Conservation (phyloP, 2,888 invertebrate genomes). For the Cyclophora albipunctata region DNA sequence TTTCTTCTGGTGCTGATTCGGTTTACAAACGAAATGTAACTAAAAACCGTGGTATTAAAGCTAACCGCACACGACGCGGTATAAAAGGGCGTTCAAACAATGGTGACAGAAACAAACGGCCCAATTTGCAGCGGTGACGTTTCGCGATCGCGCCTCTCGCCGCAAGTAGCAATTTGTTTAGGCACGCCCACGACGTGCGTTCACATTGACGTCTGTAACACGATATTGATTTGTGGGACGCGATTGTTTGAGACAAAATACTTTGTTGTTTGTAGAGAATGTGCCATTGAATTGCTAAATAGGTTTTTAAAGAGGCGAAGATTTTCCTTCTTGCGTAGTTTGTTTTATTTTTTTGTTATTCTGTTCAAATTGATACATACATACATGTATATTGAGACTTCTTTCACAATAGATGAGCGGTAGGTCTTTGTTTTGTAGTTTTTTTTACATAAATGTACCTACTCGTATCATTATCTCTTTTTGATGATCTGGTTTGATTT, state of each 20-base stretch:
- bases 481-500: no score
- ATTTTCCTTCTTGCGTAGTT: no score
- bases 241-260: no score
- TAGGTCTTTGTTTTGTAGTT: no score
- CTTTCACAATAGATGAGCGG: no score
- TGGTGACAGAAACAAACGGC: constrained; percentile 30
- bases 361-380: no score
- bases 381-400: no score
- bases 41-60: constrained; percentile 14
- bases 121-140: constrained; percentile 39
- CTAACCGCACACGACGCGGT: constrained; percentile 6
- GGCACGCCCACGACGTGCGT: constrained; percentile 30
- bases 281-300: not conserved
- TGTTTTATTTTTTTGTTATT: no score
- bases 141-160: constrained; percentile 33
- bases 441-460: no score
- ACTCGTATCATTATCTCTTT: no score
- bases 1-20: no score
- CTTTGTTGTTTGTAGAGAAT: no score
- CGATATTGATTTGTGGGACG: constrained; percentile 11
- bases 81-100: constrained; percentile 18
- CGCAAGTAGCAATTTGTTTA: constrained; percentile 47
- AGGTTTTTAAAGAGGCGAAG: not conserved
- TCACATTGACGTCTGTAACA: constrained; percentile 17
- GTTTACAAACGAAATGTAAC: constrained; percentile 6